phyloP scores from a whole-genome alignment of 2,888 invertebrate genomes.

The Petrophora chlorosata region DNA sequence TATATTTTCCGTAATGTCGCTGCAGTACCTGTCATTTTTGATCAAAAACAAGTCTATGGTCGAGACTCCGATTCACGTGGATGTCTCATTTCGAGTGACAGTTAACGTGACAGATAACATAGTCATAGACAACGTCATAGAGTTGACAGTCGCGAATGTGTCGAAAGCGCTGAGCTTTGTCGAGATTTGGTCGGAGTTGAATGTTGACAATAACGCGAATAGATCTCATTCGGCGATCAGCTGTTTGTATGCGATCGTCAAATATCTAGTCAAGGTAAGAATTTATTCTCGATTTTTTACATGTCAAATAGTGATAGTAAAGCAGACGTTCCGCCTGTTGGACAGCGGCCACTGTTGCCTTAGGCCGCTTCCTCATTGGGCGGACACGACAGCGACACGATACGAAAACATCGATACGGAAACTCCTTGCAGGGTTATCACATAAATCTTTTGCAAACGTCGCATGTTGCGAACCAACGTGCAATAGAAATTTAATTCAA shows the following conservation, averaged over 20 bases:
- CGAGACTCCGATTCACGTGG: slow-evolving; percentile 68
- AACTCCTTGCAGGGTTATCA: too few species aligned
- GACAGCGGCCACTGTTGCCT: too few species aligned
- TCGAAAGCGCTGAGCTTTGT: slow-evolving; percentile 65
- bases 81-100: slow-evolving; percentile 69
- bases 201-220: slow-evolving; percentile 68
- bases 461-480: too few species aligned
- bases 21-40: slow-evolving; percentile 77
- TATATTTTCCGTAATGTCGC: slow-evolving; percentile 70
- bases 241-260: slow-evolving; percentile 74
- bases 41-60: slow-evolving; percentile 79
- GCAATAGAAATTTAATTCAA: too few species aligned
- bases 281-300: background rate
- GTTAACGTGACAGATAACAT: slow-evolving; percentile 61
- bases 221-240: slow-evolving; percentile 76
- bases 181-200: slow-evolving; percentile 74
- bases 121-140: slow-evolving; percentile 67
- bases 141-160: slow-evolving; percentile 66
- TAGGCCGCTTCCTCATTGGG: too few species aligned
- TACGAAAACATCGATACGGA: too few species aligned
- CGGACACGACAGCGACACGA: too few species aligned
- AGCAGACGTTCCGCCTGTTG: too few species aligned
- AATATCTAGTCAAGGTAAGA: slow-evolving; percentile 75
- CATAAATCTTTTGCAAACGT: too few species aligned
- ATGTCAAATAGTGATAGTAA: background rate